Evolutionary conservation across 2,113 vertebrate species (phyloP).

Genomic region (Eira barbara): DNA sequence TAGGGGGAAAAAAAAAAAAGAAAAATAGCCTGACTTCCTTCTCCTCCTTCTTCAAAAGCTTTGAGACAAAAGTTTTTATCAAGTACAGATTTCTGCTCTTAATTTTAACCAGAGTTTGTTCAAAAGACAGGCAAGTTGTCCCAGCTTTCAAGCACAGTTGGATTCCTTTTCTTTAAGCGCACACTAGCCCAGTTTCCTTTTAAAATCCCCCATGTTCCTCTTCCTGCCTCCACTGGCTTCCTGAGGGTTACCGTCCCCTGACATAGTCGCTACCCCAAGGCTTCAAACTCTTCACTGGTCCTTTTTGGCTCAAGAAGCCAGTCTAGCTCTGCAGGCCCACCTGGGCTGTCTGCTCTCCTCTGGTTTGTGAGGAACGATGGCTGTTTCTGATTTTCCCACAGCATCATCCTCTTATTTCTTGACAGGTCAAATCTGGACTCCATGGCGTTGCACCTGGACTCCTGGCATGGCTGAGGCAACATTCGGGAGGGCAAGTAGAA

Average conservation of each 20-base stretch:
- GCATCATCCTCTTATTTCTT: neutral
- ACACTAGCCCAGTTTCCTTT: neutral
- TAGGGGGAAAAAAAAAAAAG: neutral
- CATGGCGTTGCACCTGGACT: neutral
- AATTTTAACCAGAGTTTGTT: conserved; percentile 45
- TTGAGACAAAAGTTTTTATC: neutral
- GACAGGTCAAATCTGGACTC: neutral
- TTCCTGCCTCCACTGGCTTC: neutral
- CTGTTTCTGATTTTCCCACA: neutral
- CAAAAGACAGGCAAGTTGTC: neutral
- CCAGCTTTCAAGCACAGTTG: neutral
- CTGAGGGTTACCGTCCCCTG: neutral
- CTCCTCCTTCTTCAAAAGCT: neutral
- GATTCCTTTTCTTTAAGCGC: neutral
- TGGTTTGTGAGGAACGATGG: neutral
- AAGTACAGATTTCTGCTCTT: neutral
- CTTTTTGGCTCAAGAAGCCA: neutral
- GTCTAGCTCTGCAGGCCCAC: neutral
- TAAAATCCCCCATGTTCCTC: neutral
- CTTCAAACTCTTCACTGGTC: neutral
- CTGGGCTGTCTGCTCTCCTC: neutral
- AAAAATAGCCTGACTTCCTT: neutral
- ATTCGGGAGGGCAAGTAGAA: neutral
- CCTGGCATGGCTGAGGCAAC: neutral
- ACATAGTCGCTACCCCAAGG: neutral